Evolutionary conservation across 2,797 vertebrate genomes (phyloP).

Genomic region (Falco biarmicus): DNA sequence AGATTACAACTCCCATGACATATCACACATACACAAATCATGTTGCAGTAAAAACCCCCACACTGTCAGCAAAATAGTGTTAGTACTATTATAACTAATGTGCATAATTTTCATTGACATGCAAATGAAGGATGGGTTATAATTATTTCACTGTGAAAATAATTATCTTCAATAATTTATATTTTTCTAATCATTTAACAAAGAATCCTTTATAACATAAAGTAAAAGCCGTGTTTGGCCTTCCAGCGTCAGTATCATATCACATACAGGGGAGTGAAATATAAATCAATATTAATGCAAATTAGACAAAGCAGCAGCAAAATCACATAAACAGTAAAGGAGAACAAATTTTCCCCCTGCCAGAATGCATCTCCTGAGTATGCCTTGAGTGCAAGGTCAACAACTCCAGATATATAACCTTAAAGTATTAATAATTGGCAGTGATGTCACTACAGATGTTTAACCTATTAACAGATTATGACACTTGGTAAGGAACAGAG

Average conservation of each 20-base stretch:
- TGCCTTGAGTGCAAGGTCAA: constrained; percentile 18
- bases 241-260: constrained; percentile 8
- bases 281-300: constrained; percentile 42
- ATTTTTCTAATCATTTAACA: constrained; percentile 1
- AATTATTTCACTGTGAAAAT: neutral
- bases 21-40: neutral
- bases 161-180: neutral
- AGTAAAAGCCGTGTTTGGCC: constrained; percentile 26
- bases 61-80: neutral
- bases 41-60: neutral
- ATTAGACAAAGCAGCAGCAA: constrained; percentile 5
- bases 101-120: neutral
- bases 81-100: neutral
- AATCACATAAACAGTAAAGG: constrained; percentile 30
- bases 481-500: neutral
- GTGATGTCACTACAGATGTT: constrained; percentile 73
- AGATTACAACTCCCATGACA: neutral
- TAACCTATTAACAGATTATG: constrained; percentile 65
- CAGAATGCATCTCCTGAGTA: neutral
- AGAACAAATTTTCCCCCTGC: neutral
- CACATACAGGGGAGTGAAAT: constrained; percentile 5
- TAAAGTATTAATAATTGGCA: constrained; percentile 68
- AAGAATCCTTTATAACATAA: neutral
- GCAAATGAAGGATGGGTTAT: neutral
- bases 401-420: constrained; percentile 53